Percentiles rank a stretch among this genome's conserved stretches.
phyloP scores from a whole-genome alignment of 30 jellyfish, hydroid and myxozoan genomes.

The Kudoa iwatai region DNA sequence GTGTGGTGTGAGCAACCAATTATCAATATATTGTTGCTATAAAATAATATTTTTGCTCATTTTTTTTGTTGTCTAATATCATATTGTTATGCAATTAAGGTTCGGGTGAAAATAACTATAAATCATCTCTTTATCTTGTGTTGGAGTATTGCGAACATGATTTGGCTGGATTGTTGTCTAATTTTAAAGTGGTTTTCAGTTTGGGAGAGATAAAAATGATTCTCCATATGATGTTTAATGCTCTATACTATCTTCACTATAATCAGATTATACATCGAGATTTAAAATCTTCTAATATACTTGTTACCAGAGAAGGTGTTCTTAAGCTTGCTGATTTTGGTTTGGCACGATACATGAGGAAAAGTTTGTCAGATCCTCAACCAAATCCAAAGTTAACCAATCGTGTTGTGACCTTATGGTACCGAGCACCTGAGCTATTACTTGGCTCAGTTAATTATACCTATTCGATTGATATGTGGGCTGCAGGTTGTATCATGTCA shows the following conservation, averaged over 20 bases:
- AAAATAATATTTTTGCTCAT: neutral
- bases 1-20: neutral
- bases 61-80: neutral
- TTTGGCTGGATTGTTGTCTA: slow-evolving; percentile 51
- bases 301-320: slow-evolving; percentile 58
- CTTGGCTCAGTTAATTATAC: slow-evolving; percentile 77
- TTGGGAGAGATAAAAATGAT: slow-evolving; percentile 49
- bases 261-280: slow-evolving; percentile 80
- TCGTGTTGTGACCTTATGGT: slow-evolving; percentile 84
- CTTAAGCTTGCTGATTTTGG: slow-evolving; percentile 91
- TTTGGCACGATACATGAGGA: slow-evolving; percentile 43
- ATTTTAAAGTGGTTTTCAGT: slow-evolving; percentile 20
- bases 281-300: slow-evolving; percentile 86
- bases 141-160: slow-evolving; percentile 97
- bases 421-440: slow-evolving; percentile 86
- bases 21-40: neutral
- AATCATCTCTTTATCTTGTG: slow-evolving; percentile 57
- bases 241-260: slow-evolving; percentile 51
- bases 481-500: slow-evolving; percentile 97
- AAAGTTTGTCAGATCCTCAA: slow-evolving; percentile 4
- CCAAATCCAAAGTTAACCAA: slow-evolving; percentile 17
- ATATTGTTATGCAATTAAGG: too few species aligned
- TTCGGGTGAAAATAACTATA: slow-evolving; percentile 38
- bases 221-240: slow-evolving; percentile 61
- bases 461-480: slow-evolving; percentile 88